phyloP scores from a whole-genome alignment of 2,797 vertebrate species.

The Linurgus olivaceus region DNA sequence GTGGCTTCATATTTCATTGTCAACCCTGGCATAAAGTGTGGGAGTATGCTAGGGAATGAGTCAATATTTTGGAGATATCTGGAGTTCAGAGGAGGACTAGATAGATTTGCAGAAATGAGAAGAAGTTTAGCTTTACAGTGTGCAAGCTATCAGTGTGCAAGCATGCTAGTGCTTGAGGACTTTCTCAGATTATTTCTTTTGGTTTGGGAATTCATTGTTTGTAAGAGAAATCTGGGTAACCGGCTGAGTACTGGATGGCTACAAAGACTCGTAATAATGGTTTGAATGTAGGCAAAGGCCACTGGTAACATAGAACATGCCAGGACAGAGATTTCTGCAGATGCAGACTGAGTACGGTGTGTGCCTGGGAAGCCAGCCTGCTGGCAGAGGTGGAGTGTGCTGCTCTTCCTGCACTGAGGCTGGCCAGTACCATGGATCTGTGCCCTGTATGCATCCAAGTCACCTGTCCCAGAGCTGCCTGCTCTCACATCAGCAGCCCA shows the following conservation, averaged over 20 bases:
- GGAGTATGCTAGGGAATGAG: neutral
- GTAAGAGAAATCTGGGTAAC: neutral
- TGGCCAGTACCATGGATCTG: neutral
- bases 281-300: accelerated
- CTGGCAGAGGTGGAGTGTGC: neutral
- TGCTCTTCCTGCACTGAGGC: neutral
- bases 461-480: neutral
- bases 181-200: neutral
- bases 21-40: neutral
- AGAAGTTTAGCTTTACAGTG: neutral
- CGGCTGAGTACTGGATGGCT: neutral
- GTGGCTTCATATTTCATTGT: neutral
- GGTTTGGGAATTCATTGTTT: neutral
- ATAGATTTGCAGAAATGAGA: neutral
- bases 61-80: neutral
- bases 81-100: neutral
- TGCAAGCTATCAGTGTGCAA: neutral
- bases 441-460: accelerated
- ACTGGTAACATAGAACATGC: neutral
- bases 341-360: accelerated
- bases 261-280: accelerated
- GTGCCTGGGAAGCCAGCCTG: neutral
- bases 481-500: neutral
- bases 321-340: neutral
- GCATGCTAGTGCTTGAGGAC: neutral